These are phyloP conservation scores for Xenentodon cancila DNA, from an alignment of 2,797 vertebrate genomes.

Conservation along the genomic window DNA sequence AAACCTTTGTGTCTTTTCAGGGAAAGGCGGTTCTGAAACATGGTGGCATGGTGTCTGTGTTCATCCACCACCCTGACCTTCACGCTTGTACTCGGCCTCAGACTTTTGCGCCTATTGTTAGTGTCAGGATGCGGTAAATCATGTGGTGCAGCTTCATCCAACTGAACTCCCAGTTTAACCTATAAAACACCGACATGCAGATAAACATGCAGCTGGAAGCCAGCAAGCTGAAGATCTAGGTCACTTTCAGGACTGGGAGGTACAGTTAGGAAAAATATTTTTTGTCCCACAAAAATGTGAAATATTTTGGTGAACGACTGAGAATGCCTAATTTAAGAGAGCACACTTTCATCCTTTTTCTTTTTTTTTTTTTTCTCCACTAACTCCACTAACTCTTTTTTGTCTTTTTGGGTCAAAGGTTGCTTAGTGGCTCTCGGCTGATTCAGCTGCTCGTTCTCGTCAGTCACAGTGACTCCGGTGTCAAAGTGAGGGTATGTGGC, in stretches of 20 bases:
- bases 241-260: background rate
- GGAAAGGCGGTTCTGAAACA: background rate
- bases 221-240: background rate
- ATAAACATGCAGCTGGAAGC: background rate
- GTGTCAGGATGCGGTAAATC: background rate
- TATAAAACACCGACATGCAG: too few relatives aligned
- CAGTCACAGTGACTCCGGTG: constrained; percentile 64
- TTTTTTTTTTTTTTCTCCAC: too few relatives aligned
- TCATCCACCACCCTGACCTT: background rate
- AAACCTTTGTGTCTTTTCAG: too few relatives aligned
- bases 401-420: constrained; percentile 38
- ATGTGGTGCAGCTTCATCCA: background rate
- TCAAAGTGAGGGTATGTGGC: constrained; percentile 48
- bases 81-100: too few relatives aligned
- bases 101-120: background rate
- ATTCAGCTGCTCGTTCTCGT: constrained; percentile 67
- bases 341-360: background rate
- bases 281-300: too few relatives aligned
- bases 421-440: constrained; percentile 26
- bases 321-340: background rate
- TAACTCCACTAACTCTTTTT: constrained; percentile 18
- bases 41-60: background rate
- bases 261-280: constrained; percentile 1
- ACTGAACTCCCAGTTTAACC: background rate
- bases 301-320: background rate